phyloP scores from a whole-genome alignment of 2,797 vertebrate genomes.

The Novumbra hubbsi region DNA sequence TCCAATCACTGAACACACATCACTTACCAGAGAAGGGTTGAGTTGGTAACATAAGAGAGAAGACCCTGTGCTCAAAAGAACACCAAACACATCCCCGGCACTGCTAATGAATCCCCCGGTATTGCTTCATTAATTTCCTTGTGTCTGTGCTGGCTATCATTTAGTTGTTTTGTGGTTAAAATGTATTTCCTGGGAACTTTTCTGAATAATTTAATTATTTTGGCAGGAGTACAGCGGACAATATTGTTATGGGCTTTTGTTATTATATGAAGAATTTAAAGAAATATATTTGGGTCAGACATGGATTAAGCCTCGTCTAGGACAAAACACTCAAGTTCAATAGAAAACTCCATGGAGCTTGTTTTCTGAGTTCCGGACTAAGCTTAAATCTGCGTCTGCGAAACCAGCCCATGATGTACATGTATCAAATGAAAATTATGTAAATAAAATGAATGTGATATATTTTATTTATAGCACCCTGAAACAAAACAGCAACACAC shows the following conservation, averaged over 20 bases:
- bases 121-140: slow-evolving; percentile 25
- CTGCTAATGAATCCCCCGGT: slow-evolving; percentile 45
- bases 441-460: neutral
- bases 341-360: no score
- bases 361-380: no score
- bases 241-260: neutral
- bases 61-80: neutral
- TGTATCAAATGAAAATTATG: neutral
- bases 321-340: no score
- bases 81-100: slow-evolving; percentile 12
- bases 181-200: neutral
- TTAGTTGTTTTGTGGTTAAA: slow-evolving; percentile 4
- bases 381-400: no score
- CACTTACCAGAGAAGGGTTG: slow-evolving; percentile 53
- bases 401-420: neutral
- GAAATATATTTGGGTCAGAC: neutral
- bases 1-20: slow-evolving; percentile 80
- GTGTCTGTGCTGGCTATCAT: slow-evolving; percentile 17
- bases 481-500: neutral
- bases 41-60: neutral
- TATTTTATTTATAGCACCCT: neutral
- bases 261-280: neutral
- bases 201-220: neutral
- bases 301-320: no score
- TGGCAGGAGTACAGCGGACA: neutral